Conservation (phyloP, 1,140 invertebrate species). For the Limonius californicus region DNA sequence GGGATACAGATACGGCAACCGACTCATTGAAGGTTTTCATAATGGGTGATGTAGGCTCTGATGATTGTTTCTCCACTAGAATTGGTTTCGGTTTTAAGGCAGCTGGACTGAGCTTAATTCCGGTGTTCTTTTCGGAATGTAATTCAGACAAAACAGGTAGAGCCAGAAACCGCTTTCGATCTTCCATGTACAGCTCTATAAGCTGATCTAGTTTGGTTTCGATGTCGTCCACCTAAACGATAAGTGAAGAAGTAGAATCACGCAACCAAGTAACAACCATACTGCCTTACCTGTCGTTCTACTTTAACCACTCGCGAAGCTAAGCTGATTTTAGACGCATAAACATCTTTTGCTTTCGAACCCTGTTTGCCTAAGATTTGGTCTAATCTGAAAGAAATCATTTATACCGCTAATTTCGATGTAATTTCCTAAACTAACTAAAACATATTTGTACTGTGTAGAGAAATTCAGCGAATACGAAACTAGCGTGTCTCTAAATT, state of each 20-base stretch:
- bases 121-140: constrained; percentile 29
- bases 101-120: constrained; percentile 27
- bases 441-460: too few species aligned
- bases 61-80: constrained; percentile 69
- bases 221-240: constrained; percentile 81
- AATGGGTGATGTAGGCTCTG: constrained; percentile 73
- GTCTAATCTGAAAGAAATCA: constrained; percentile 70
- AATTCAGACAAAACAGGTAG: constrained; percentile 48
- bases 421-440: too few species aligned
- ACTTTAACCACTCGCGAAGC: constrained; percentile 92
- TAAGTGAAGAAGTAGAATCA: too few species aligned
- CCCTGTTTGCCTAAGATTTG: constrained; percentile 91
- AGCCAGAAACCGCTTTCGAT: constrained; percentile 64
- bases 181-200: constrained; percentile 89
- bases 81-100: constrained; percentile 55
- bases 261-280: too few species aligned
- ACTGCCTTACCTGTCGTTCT: constrained; percentile 78
- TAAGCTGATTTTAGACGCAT: constrained; percentile 89
- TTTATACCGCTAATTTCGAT: too few species aligned
- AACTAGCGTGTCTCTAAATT: too few species aligned
- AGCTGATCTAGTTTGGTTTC: constrained; percentile 90
- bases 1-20: constrained; percentile 43
- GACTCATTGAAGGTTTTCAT: constrained; percentile 50
- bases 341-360: constrained; percentile 88
- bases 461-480: too few species aligned